Evolutionary conservation across 2,888 invertebrate genomes (phyloP), one percentile per base, ranked within the genome.

Genomic region (Oscheius myriophilus): DNA sequence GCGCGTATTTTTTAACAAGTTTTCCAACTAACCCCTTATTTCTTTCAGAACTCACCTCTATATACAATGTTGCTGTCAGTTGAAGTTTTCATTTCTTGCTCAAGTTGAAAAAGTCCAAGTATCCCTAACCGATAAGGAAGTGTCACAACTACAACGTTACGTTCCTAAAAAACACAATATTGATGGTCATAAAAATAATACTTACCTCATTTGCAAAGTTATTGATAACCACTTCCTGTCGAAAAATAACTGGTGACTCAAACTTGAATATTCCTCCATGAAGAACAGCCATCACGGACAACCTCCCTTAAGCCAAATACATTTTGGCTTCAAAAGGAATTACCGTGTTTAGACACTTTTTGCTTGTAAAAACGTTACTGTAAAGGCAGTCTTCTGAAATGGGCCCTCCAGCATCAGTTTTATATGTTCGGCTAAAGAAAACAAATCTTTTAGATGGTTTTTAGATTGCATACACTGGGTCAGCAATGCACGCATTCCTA

Each of bases 241-340:
- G 25, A 51, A 46, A 70, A 12, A 67, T 58, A 18, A 62, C 68
- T 6, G 71, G 66, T 16, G 57, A 59, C 46, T 68, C 70, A 51
- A 62, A 59, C 14, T 23, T 58, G 55, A 67, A 53, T 18, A 18
- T 39, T 33, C 73, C 73, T 6, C 73, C 70, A 39, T 70, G 73
- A n/a, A 73, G n/a, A 4, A 54, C 68, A 16, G 61, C 68, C 70
- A 73, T 65, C 11, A 73, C 67, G 0, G 73, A n/a, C n/a, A n/a
- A n/a, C n/a, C n/a, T n/a, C n/a, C n/a, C n/a, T n/a, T n/a, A n/a
- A n/a, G n/a, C n/a, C n/a, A n/a, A n/a, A n/a, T n/a, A n/a, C n/a
- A n/a, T n/a, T n/a, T n/a, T n/a, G n/a, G n/a, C n/a, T n/a, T n/a
- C n/a, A n/a, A n/a, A n/a, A n/a, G n/a, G n/a, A n/a, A n/a, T n/a